Percentiles rank a stretch among this genome's conserved stretches.
phyloP scores from a whole-genome alignment of 2,797 vertebrate species.

The Carapus acus region DNA sequence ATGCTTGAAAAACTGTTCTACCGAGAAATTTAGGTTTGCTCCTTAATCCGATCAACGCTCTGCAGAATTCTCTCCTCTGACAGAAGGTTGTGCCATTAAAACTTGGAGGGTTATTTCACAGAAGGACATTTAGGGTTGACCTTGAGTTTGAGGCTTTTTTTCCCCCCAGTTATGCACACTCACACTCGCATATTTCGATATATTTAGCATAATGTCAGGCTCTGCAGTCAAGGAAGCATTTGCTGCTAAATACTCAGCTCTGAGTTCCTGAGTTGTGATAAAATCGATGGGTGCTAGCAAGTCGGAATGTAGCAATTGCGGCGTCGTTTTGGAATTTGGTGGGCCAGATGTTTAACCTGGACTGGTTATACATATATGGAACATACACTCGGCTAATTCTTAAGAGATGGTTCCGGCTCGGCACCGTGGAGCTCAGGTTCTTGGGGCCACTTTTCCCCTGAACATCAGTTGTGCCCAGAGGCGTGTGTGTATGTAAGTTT shows the following conservation, averaged over 20 bases:
- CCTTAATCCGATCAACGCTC: conserved; percentile 55
- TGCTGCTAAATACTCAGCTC: conserved; percentile 24
- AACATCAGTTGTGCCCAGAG: conserved; percentile 57
- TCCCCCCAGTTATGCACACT: conserved; percentile 21
- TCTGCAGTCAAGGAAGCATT: conserved; percentile 16
- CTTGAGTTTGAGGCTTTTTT: conserved; percentile 50
- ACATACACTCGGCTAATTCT: conserved; percentile 52
- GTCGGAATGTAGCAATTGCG: conserved; percentile 32
- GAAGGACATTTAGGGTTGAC: conserved; percentile 51
- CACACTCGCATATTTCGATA: not conserved
- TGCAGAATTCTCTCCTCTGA: conserved; percentile 42
- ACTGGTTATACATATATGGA: conserved; percentile 57
- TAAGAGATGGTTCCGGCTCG: conserved; percentile 55
- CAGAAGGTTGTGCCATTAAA: conserved; percentile 43
- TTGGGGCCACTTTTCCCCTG: conserved; percentile 50
- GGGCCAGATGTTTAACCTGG: conserved; percentile 60
- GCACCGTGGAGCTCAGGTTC: conserved; percentile 47
- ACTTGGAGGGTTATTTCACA: conserved; percentile 49
- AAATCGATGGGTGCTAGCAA: conserved; percentile 27
- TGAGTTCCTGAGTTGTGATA: conserved; percentile 35
- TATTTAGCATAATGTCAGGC: conserved; percentile 3
- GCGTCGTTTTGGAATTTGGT: conserved; percentile 41
- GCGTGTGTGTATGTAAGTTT: conserved; percentile 25
- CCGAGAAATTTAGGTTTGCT: conserved; percentile 56
- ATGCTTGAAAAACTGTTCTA: conserved; percentile 61